phyloP scores from a whole-genome alignment of 2,888 invertebrate species.

The Onchidella celtica region DNA sequence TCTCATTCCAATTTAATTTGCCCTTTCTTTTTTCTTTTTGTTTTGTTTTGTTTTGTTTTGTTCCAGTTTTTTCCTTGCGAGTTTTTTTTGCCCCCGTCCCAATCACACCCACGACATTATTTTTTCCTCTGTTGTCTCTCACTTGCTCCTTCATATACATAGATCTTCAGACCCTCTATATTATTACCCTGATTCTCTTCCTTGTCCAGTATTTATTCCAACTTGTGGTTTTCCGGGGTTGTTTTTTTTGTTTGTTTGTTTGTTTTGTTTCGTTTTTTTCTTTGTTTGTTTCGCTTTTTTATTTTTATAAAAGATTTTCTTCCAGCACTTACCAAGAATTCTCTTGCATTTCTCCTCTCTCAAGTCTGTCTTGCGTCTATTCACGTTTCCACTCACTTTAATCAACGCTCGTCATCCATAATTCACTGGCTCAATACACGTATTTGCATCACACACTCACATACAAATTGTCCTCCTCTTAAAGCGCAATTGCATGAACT shows the following conservation, averaged over 20 bases:
- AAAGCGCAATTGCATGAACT: too few relatives aligned
- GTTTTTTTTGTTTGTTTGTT: not conserved
- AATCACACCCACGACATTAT: too few relatives aligned
- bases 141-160: not conserved
- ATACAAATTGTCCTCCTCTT: too few relatives aligned
- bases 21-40: not conserved
- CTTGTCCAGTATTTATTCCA: too few relatives aligned
- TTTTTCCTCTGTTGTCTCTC: not conserved
- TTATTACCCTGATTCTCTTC: not conserved
- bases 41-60: not conserved
- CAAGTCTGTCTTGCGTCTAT: not conserved
- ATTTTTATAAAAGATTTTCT: not conserved
- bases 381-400: not conserved
- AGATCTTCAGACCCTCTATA: not conserved
- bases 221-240: not conserved
- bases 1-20: too few relatives aligned
- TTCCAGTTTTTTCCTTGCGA: not conserved
- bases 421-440: too few relatives aligned
- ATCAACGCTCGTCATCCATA: too few relatives aligned
- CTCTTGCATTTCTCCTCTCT: not conserved
- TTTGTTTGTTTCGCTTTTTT: not conserved
- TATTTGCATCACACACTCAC: too few relatives aligned
- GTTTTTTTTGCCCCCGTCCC: too few relatives aligned
- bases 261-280: not conserved
- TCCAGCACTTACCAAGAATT: not conserved